Evolutionary conservation across 2,888 invertebrate genomes (phyloP).

Genomic region (Acheta domesticus): DNA sequence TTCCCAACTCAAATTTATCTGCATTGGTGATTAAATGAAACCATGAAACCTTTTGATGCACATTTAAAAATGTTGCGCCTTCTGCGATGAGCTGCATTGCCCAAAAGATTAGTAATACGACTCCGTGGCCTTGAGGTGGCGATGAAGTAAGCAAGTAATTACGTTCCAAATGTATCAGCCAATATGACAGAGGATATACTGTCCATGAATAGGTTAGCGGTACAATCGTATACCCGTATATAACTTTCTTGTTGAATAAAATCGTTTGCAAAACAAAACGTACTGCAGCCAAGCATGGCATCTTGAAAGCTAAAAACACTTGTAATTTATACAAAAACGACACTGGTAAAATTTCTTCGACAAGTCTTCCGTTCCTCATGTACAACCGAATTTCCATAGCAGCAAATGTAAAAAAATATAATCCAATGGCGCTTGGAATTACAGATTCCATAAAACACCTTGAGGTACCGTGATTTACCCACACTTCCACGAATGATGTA

Average conservation of each 20-base stretch:
- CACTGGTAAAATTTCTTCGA: conserved; percentile 58
- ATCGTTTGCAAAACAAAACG: conserved; percentile 71
- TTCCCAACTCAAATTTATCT: conserved; percentile 76
- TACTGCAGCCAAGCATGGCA: conserved; percentile 67
- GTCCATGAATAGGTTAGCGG: conserved; percentile 60
- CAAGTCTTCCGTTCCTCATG: conserved; percentile 72
- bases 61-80: conserved; percentile 81
- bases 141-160: conserved; percentile 77
- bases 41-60: conserved; percentile 89
- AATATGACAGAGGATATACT: conserved; percentile 72
- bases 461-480: conserved; percentile 83
- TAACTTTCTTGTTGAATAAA: conserved; percentile 62
- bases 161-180: conserved; percentile 74
- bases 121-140: conserved; percentile 85
- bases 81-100: conserved; percentile 80
- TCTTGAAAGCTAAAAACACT: conserved; percentile 65
- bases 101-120: conserved; percentile 87
- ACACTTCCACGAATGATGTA: conserved; percentile 69
- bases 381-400: conserved; percentile 76
- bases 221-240: conserved; percentile 80
- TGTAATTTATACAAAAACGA: conserved; percentile 74
- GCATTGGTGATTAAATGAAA: conserved; percentile 59
- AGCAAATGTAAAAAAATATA: conserved; percentile 76
- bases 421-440: conserved; percentile 65
- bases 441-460: conserved; percentile 91